phyloP scores from a whole-genome alignment of 2,113 vertebrate species.

The Lasiurus cinereus region DNA sequence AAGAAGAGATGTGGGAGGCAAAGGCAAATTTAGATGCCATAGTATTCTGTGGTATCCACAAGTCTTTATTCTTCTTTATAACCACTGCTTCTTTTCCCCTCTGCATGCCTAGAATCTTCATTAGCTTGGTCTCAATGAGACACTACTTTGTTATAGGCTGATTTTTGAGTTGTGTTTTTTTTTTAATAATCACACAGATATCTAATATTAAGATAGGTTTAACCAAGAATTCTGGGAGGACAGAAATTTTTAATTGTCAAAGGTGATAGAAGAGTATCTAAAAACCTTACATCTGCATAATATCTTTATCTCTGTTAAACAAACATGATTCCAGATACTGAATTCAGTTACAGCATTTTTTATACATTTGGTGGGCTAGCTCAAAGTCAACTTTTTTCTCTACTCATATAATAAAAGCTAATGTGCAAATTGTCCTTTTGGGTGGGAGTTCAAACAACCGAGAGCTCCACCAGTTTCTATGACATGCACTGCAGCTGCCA shows the following conservation, averaged over 20 bases:
- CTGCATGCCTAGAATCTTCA: neutral
- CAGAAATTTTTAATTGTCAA: neutral
- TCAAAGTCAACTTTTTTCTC: neutral
- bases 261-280: neutral
- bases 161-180: neutral
- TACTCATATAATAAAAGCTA: neutral
- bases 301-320: neutral
- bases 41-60: neutral
- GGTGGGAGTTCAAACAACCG: too few species aligned
- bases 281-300: neutral
- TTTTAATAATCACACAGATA: neutral
- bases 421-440: too few species aligned
- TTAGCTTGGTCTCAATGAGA: neutral
- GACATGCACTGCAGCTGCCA: too few species aligned
- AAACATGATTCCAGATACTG: neutral
- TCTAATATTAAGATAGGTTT: neutral
- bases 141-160: neutral
- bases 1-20: neutral
- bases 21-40: neutral
- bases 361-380: neutral
- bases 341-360: neutral
- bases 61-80: neutral
- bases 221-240: neutral
- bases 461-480: too few species aligned
- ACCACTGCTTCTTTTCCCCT: neutral